Conservation (phyloP, 1,140 invertebrate genomes). For the Arion vulgaris region DNA sequence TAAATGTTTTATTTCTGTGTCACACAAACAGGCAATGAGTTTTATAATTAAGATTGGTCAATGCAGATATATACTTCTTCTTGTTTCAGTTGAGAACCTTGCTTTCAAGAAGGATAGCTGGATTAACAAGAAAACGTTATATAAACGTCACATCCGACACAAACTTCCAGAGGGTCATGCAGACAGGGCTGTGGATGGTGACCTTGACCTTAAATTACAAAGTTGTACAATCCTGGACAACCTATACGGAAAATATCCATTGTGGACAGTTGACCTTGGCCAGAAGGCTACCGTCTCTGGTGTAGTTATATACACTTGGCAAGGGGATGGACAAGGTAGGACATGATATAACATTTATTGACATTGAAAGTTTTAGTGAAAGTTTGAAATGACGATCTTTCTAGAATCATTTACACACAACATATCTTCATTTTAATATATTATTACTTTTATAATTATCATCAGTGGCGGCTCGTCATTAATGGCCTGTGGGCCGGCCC, state of each 20-base stretch:
- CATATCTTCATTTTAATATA: too few relatives aligned
- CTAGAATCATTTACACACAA: too few relatives aligned
- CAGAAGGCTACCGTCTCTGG: constrained; percentile 71
- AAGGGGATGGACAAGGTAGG: constrained; percentile 75
- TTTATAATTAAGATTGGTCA: too few relatives aligned
- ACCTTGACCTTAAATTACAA: constrained; percentile 68
- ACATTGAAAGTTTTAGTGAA: too few relatives aligned
- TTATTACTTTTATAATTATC: too few relatives aligned
- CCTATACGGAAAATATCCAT: constrained; percentile 76
- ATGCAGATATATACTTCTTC: neutral
- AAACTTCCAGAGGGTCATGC: constrained; percentile 69
- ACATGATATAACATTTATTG: too few relatives aligned
- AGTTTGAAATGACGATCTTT: too few relatives aligned
- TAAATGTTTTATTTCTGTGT: too few relatives aligned
- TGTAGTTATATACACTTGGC: constrained; percentile 76
- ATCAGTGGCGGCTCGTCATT: too few relatives aligned
- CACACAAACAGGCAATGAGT: too few relatives aligned
- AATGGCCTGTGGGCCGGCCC: too few relatives aligned
- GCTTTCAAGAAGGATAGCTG: constrained; percentile 75
- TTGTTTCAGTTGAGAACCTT: constrained; percentile 75
- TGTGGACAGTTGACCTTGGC: constrained; percentile 77
- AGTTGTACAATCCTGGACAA: constrained; percentile 77
- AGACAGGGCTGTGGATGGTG: constrained; percentile 75
- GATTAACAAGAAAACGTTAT: constrained; percentile 77
- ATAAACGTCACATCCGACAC: constrained; percentile 68